Percentiles rank a stretch among this genome's conserved stretches.
Conservation (phyloP, 2,113 vertebrate species). For the Sporophila hypoxantha region DNA sequence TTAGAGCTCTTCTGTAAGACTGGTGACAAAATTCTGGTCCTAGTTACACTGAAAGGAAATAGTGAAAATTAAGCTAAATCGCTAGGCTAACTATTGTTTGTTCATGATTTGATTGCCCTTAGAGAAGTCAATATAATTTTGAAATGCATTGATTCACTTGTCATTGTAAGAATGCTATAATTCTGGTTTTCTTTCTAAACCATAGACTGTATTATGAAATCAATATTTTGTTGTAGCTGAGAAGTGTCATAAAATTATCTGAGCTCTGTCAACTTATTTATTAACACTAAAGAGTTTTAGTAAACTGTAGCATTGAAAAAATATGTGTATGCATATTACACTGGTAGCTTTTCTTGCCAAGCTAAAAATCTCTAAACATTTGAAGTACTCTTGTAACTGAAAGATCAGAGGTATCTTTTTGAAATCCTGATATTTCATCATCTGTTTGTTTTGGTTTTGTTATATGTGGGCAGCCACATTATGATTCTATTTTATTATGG, state of each 20-base stretch:
- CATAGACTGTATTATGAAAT: conserved; percentile 22
- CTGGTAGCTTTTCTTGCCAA: conserved; percentile 50
- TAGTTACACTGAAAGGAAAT: background rate
- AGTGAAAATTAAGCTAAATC: conserved; percentile 11
- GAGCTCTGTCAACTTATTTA: conserved; percentile 58
- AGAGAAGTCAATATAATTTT: conserved; percentile 17
- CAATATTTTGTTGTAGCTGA: conserved; percentile 44
- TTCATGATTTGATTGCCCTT: conserved; percentile 6
- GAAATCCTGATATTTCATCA: conserved; percentile 54
- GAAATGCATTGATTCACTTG: conserved; percentile 21
- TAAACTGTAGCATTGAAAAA: conserved; percentile 54
- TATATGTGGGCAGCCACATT: conserved; percentile 45
- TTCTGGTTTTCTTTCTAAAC: conserved; percentile 22
- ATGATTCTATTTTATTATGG: conserved; percentile 47
- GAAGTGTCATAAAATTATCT: conserved; percentile 53
- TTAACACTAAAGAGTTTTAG: conserved; percentile 56
- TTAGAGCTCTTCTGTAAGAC: background rate
- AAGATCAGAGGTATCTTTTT: conserved; percentile 63
- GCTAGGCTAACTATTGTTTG: background rate
- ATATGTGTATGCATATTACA: conserved; percentile 46
- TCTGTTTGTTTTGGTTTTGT: conserved; percentile 46
- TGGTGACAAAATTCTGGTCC: background rate
- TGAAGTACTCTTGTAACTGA: conserved; percentile 54
- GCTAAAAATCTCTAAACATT: conserved; percentile 58
- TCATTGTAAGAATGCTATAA: background rate